Evolutionary conservation across 1,140 invertebrate genomes (phyloP), one percentile per base, ranked within the genome.

Genomic region (Drosophila pseudoobscura): DNA sequence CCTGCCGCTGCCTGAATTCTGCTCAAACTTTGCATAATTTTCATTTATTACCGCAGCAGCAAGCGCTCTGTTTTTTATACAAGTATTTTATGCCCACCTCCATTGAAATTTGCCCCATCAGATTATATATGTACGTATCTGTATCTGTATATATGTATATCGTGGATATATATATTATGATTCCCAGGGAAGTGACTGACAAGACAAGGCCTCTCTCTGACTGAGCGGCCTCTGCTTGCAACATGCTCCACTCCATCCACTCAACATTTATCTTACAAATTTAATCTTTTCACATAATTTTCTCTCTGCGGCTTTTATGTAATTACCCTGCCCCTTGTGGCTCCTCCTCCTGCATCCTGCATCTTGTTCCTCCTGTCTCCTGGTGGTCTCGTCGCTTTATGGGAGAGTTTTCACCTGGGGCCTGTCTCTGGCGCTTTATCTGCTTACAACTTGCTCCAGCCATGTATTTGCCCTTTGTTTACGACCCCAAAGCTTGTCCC

Each of bases 221-320:
- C 31, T 31, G 8, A 2, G 31, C 11, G 53, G 53, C 45, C 35
- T 35, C 54, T 45, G 54, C 39, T 56, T n/a, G 22, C 54, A 26
- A 56, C 54, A 56, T 46, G 54, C 54, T 39, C 35, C 11, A 13
- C 3, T 13, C 51, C 29, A 62, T 52, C 73, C 75, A 63, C 78
- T 87, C 82, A 74, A 78, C 35, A 85, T 87, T 87, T 85, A 85
- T 85, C 82, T 87, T 82, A 87, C 82, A 85, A 85, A 85, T 85
- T 85, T 85, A 85, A 85, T 85, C 82, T 85, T 73, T 85, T 87
- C 84, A 85, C 82, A 85, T 85, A 87, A 85, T 85, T 84, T 75
- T 85, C 51, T 55, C 61, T 53, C 73, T 80, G 75, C 71, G 83
- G 82, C 82, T 85, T 85, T 88, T 64, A 70, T 82, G 82, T 85